phyloP scores from a whole-genome alignment of 2,797 vertebrate species.

The Microctenopoma lineatum region DNA sequence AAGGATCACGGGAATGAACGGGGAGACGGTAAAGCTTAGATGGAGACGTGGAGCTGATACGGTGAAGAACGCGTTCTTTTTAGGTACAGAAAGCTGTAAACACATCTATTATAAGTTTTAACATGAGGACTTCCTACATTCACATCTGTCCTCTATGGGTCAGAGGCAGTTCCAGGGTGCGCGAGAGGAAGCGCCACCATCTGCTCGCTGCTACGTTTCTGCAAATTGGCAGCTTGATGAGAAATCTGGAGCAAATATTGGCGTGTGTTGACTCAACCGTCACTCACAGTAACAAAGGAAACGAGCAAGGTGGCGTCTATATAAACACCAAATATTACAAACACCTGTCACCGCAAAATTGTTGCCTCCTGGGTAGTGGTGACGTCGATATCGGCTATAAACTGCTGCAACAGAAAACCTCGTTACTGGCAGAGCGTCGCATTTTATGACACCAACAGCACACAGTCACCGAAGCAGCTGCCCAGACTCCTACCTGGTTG shows the following conservation, averaged over 20 bases:
- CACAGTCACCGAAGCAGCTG: too few species aligned
- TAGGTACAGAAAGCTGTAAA: background rate
- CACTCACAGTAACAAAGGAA: constrained; percentile 20
- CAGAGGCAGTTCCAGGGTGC: constrained; percentile 35
- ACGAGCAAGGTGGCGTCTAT: background rate
- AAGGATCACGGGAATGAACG: constrained; percentile 57
- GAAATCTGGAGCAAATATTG: constrained; percentile 55
- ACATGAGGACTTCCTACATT: background rate
- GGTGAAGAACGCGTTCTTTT: constrained; percentile 46
- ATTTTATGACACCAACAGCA: too few species aligned
- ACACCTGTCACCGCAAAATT: too few species aligned
- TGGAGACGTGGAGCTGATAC: constrained; percentile 56
- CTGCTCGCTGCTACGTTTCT: constrained; percentile 38
- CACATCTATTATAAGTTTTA: constrained; percentile 1
- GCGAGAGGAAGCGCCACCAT: constrained; percentile 44
- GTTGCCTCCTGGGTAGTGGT: too few species aligned
- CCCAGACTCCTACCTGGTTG: constrained; percentile 85
- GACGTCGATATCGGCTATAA: too few species aligned
- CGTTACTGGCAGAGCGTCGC: too few species aligned
- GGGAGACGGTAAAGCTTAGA: constrained; percentile 58
- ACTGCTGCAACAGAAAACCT: too few species aligned
- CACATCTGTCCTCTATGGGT: constrained; percentile 42
- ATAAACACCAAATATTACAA: background rate
- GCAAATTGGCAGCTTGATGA: constrained; percentile 67
- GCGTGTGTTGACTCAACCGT: constrained; percentile 31